Conservation (phyloP, 2,888 invertebrate genomes). For the Kryphioiulus occultus region DNA sequence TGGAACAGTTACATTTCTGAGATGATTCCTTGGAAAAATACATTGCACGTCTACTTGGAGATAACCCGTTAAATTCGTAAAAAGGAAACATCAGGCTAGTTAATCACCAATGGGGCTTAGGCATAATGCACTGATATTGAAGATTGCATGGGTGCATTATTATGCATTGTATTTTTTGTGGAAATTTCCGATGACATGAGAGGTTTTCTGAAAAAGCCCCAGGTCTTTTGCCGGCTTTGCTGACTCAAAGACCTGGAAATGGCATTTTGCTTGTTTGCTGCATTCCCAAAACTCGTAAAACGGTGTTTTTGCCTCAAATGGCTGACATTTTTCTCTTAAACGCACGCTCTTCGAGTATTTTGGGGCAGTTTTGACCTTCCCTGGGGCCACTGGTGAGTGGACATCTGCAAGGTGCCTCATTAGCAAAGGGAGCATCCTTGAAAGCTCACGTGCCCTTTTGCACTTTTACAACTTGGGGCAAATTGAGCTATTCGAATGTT, state of each 20-base stretch:
- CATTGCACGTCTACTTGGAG: too few species aligned
- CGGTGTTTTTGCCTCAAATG: neutral
- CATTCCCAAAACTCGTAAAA: slow-evolving; percentile 4
- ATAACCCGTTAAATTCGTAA: too few species aligned
- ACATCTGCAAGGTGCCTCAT: neutral
- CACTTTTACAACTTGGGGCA: neutral
- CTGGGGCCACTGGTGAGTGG: neutral
- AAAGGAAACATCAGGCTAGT: too few species aligned
- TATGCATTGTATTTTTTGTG: too few species aligned
- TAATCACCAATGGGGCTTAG: too few species aligned
- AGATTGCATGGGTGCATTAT: too few species aligned
- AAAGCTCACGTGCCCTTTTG: neutral
- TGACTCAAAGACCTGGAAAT: neutral
- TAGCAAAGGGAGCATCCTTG: neutral
- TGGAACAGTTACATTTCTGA: too few species aligned
- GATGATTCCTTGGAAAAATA: neutral
- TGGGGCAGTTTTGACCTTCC: neutral
- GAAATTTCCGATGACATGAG: neutral
- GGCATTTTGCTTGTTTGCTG: neutral
- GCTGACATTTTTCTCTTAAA: neutral
- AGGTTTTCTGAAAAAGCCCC: neutral
- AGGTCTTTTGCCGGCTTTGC: neutral
- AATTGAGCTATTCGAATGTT: too few species aligned
- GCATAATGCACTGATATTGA: too few species aligned
- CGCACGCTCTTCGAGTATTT: neutral